Evolutionary conservation across 2,113 vertebrate species (phyloP).

Genomic region (Urocitellus parryii): DNA sequence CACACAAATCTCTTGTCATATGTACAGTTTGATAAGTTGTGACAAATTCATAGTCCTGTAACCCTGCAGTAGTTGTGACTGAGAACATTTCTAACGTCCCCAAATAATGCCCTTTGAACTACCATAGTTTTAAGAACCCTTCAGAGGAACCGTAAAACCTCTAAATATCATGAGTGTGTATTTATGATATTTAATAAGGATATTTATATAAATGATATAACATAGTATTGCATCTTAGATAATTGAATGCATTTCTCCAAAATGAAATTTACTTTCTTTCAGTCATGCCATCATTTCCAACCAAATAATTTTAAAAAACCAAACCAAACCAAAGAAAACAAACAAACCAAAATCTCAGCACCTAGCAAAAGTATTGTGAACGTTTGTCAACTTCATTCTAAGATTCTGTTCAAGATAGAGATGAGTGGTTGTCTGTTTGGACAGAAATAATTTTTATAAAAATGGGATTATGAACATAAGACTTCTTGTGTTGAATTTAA

Average conservation of each 20-base stretch:
- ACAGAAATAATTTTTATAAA: background rate
- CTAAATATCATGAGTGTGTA: background rate
- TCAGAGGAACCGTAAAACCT: conserved; percentile 20
- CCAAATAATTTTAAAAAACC: background rate
- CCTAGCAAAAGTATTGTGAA: background rate
- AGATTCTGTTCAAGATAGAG: background rate
- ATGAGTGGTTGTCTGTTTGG: background rate
- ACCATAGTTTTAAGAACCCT: conserved; percentile 30
- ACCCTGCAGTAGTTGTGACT: background rate
- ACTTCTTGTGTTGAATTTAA: conserved; percentile 39
- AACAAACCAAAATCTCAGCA: background rate
- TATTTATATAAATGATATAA: background rate
- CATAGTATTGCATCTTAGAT: background rate
- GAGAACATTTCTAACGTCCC: background rate
- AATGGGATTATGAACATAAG: background rate
- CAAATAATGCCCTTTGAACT: background rate
- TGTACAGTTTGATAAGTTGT: conserved; percentile 20
- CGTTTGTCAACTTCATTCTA: background rate
- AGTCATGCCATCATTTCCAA: background rate
- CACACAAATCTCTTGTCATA: background rate
- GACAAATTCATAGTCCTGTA: background rate
- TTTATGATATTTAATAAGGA: no score
- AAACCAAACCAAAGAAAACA: background rate
- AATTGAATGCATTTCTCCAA: background rate
- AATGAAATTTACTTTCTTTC: background rate